Evolutionary conservation across 2,888 invertebrate species (phyloP).

Genomic region (Gryllus longicercus): DNA sequence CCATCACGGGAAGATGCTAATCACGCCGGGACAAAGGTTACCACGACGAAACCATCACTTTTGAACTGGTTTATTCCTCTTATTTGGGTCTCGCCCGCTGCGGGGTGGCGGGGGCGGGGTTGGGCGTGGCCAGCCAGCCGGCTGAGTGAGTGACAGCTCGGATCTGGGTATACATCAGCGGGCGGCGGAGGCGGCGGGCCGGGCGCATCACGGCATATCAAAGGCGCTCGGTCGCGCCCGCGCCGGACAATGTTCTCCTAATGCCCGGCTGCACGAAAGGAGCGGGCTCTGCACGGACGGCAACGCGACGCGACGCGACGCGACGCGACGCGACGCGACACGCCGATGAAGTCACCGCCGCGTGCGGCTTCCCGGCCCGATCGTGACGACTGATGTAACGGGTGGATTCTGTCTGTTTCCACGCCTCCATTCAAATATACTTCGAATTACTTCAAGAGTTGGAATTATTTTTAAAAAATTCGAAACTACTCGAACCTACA

Average conservation of each 20-base stretch:
- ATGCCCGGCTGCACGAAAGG: neutral
- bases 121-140: neutral
- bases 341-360: too few relatives aligned
- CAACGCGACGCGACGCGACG: too few relatives aligned
- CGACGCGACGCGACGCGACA: too few relatives aligned
- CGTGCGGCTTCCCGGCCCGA: too few relatives aligned
- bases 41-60: conserved; percentile 11
- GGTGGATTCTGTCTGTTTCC: too few relatives aligned
- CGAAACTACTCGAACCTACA: too few relatives aligned
- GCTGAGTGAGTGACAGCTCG: neutral
- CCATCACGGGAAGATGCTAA: neutral
- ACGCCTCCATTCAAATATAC: too few relatives aligned
- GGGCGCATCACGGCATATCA: neutral
- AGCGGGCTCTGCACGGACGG: neutral
- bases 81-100: neutral
- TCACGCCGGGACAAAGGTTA: conserved; percentile 10
- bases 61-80: conserved; percentile 1
- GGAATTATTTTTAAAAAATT: too few relatives aligned
- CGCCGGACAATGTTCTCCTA: neutral
- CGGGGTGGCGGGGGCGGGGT: neutral
- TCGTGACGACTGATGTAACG: too few relatives aligned
- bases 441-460: too few relatives aligned
- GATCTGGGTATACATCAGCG: neutral
- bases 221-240: neutral
- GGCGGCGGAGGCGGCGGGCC: neutral